Percentiles rank a stretch among this genome's conserved stretches.
Conservation (phyloP, 2,797 vertebrate species). For the Stomatorhinus walkeri region DNA sequence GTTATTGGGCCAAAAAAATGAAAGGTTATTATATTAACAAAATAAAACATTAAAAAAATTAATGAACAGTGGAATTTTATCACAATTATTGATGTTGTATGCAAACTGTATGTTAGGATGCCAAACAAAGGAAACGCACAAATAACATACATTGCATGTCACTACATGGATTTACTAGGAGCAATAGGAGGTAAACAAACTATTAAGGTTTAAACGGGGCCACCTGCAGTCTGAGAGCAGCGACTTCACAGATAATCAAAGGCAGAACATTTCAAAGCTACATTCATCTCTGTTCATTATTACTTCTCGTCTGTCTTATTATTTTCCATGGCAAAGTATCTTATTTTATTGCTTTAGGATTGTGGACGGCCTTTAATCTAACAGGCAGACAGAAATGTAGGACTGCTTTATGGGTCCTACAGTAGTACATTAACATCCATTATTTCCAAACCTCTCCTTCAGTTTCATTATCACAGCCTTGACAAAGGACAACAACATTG, state of each 20-base stretch:
- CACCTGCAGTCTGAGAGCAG: conserved; percentile 5
- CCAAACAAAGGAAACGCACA: neutral
- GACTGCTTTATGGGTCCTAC: conserved; percentile 30
- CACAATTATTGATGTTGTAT: neutral
- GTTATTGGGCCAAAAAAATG: neutral
- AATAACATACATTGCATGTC: neutral
- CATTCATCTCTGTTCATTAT: conserved; percentile 45
- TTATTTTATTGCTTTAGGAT: conserved; percentile 35
- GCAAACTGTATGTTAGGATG: neutral
- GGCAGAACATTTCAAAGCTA: conserved; percentile 13
- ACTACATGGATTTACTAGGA: neutral
- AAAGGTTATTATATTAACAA: neutral
- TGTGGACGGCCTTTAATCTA: conserved; percentile 30
- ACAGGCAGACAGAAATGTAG: conserved; percentile 36
- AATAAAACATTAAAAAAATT: neutral
- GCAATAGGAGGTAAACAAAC: conserved; percentile 11
- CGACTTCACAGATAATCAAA: conserved; percentile 25
- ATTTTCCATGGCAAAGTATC: conserved; percentile 33
- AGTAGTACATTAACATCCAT: conserved; percentile 38
- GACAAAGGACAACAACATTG: conserved; percentile 34
- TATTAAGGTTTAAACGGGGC: conserved; percentile 8
- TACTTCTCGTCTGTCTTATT: conserved; percentile 31
- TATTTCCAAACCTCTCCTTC: conserved; percentile 34
- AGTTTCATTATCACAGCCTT: conserved; percentile 42
- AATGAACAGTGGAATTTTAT: neutral